These are phyloP conservation scores for Oryzias sinensis DNA, from an alignment of 2,797 vertebrate species.

Conservation along the genomic window DNA sequence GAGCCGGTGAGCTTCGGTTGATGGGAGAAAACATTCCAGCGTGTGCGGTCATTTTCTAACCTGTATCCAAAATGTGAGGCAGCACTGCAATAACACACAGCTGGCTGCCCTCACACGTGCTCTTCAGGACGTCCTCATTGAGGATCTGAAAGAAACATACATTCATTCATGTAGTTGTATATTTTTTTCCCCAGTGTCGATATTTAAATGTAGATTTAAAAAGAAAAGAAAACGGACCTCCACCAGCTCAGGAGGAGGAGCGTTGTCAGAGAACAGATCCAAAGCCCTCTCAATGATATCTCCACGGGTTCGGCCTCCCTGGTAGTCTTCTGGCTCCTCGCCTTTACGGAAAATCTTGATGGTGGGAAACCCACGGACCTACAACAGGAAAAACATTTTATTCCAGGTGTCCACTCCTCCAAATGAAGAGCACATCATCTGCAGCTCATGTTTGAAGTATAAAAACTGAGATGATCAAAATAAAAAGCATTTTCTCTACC, in stretches of 20 bases:
- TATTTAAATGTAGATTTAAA: not conserved
- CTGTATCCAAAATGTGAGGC: slow-evolving; percentile 96
- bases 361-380: slow-evolving; percentile 95
- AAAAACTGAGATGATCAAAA: too few species aligned
- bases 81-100: slow-evolving; percentile 90
- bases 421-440: too few species aligned
- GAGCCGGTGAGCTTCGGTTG: not conserved
- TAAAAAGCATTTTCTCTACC: too few species aligned
- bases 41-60: slow-evolving; percentile 62
- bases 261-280: slow-evolving; percentile 92
- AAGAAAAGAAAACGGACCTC: slow-evolving; percentile 77
- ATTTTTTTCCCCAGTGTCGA: not conserved
- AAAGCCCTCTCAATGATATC: slow-evolving; percentile 87
- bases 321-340: slow-evolving; percentile 90
- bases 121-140: slow-evolving; percentile 83
- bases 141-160: slow-evolving; percentile 78
- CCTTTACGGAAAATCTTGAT: slow-evolving; percentile 98
- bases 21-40: too few species aligned
- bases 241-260: slow-evolving; percentile 84
- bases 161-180: too few species aligned
- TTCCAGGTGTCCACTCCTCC: not conserved
- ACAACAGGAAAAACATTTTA: slow-evolving; percentile 1
- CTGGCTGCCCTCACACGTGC: slow-evolving; percentile 90
- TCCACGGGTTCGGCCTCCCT: slow-evolving; percentile 85
- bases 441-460: too few species aligned